Percentiles rank a stretch among this genome's conserved stretches.
These are phyloP conservation scores for Trissolcus japonicus DNA, from an alignment of 2,888 invertebrate species.

Conservation along the genomic window DNA sequence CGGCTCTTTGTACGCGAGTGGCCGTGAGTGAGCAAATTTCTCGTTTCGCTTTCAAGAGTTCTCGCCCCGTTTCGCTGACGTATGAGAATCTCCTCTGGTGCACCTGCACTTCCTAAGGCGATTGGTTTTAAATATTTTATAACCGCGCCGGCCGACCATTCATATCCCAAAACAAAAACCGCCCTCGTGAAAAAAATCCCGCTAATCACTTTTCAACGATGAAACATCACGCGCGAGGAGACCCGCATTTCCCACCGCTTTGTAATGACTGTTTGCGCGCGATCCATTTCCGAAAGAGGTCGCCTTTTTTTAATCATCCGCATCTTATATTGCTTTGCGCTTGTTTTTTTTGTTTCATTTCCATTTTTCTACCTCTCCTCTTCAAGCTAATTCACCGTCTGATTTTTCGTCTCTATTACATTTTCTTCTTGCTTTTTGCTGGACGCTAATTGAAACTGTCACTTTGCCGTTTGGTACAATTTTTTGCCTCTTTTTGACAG, in stretches of 20 bases:
- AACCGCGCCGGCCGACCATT: slow-evolving; percentile 25
- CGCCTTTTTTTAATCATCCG: slow-evolving; percentile 3
- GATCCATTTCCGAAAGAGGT: slow-evolving; percentile 21
- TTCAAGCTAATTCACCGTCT: no score
- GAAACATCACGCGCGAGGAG: slow-evolving; percentile 26
- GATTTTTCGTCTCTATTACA: no score
- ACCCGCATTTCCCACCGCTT: slow-evolving; percentile 26
- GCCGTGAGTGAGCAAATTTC: slow-evolving; percentile 31
- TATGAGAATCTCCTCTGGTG: slow-evolving; percentile 31
- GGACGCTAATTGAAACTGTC: no score
- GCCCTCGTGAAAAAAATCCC: slow-evolving; percentile 46
- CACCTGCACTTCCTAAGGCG: slow-evolving; percentile 22
- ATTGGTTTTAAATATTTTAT: slow-evolving; percentile 61
- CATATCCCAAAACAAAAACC: slow-evolving; percentile 26
- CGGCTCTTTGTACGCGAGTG: slow-evolving; percentile 16
- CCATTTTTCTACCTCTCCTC: no score
- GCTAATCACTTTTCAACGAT: slow-evolving; percentile 48
- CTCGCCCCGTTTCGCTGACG: slow-evolving; percentile 16
- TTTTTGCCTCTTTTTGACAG: no score
- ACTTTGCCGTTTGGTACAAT: no score
- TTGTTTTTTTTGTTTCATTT: no score
- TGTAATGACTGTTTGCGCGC: slow-evolving; percentile 28
- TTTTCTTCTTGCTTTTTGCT: no score
- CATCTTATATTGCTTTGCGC: no score
- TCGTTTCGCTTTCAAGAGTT: slow-evolving; percentile 42